These are phyloP conservation scores for Panagrolaimus sp. DNA, from an alignment of 1,140 invertebrate genomes.

Conservation along the genomic window DNA sequence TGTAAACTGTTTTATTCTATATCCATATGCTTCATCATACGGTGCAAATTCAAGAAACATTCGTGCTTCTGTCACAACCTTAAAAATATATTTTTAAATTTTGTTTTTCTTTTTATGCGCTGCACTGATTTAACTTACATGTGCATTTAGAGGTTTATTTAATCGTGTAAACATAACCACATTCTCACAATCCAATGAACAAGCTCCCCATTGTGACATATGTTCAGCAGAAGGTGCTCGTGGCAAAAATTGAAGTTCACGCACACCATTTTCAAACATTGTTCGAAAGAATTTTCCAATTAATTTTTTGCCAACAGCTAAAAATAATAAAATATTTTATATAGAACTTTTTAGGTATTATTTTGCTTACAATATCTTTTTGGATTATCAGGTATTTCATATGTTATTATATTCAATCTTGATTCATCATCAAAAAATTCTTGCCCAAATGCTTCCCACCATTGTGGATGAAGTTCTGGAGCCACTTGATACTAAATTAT, in stretches of 20 bases:
- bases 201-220: slow-evolving; percentile 20
- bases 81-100: neutral
- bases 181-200: slow-evolving; percentile 39
- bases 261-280: slow-evolving; percentile 31
- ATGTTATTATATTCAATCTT: slow-evolving; percentile 13
- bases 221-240: neutral
- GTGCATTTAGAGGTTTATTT: slow-evolving; percentile 21
- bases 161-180: slow-evolving; percentile 32
- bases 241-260: slow-evolving; percentile 22
- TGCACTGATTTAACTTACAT: slow-evolving; percentile 21
- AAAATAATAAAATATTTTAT: slow-evolving; percentile 6
- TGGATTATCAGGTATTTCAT: neutral
- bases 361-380: slow-evolving; percentile 19
- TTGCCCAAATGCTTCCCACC: slow-evolving; percentile 41
- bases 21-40: slow-evolving; percentile 26
- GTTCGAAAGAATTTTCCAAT: slow-evolving; percentile 34
- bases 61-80: slow-evolving; percentile 37
- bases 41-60: slow-evolving; percentile 34
- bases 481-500: slow-evolving; percentile 11
- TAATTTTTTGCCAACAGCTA: slow-evolving; percentile 26
- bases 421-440: slow-evolving; percentile 36
- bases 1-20: slow-evolving; percentile 32
- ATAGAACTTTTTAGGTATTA: neutral
- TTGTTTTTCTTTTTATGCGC: neutral
- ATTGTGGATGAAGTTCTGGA: slow-evolving; percentile 23